Evolutionary conservation across 2,888 invertebrate genomes (phyloP).

Genomic region (Pristionchus mayeri): DNA sequence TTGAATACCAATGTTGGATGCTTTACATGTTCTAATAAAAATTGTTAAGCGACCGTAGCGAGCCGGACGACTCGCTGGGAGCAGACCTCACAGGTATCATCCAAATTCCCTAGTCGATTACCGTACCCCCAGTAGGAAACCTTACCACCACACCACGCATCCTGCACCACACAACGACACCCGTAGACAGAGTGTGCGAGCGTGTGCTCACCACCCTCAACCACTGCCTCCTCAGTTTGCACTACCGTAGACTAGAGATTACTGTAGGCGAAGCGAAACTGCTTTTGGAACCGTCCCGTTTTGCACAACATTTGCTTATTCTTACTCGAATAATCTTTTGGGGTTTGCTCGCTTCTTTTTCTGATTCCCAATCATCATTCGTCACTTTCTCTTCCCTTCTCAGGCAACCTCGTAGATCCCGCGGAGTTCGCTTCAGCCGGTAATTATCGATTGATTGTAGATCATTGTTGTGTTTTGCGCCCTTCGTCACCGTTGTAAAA

Average conservation of each 20-base stretch:
- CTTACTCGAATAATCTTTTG: background rate
- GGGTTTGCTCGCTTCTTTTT: conserved; percentile 20
- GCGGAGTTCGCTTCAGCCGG: conserved; percentile 99
- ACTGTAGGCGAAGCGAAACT: background rate
- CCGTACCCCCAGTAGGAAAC: background rate
- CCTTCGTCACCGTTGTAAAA: background rate
- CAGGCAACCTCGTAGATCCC: conserved; percentile 97
- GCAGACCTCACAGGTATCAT: conserved; percentile 91
- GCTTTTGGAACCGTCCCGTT: background rate
- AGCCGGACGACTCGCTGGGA: conserved; percentile 81
- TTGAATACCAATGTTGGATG: no score
- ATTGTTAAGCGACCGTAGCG: conserved; percentile 54
- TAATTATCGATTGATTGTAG: conserved; percentile 78
- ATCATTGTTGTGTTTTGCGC: conserved; percentile 37
- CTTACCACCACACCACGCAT: conserved; percentile 28
- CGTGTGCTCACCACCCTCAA: background rate
- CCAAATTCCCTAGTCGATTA: background rate
- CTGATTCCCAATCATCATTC: background rate
- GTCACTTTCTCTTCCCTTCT: background rate
- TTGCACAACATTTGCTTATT: background rate
- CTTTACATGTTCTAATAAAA: no score
- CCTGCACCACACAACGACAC: background rate
- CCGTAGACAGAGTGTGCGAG: conserved; percentile 25
- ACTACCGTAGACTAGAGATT: conserved; percentile 19
- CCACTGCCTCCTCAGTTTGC: background rate